Conservation (phyloP, 2,113 vertebrate genomes). For the Entomyzon cyanotis region DNA sequence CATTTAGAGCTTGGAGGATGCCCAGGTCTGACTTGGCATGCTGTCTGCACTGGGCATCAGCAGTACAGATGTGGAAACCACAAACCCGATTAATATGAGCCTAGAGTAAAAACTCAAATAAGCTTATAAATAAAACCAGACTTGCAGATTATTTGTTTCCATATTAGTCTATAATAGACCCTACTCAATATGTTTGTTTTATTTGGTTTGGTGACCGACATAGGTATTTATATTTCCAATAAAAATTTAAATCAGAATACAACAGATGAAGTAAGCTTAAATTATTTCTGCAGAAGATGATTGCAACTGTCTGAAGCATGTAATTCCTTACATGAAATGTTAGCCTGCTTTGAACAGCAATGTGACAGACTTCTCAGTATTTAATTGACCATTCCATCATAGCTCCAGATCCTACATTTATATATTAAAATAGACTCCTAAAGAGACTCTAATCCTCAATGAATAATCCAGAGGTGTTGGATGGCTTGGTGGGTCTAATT, state of each 20-base stretch:
- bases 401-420: neutral
- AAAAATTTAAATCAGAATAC: constrained; percentile 63
- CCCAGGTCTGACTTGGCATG: constrained; percentile 58
- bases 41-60: constrained; percentile 61
- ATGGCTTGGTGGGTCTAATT: neutral
- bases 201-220: constrained; percentile 64
- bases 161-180: constrained; percentile 66
- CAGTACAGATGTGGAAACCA: constrained; percentile 69
- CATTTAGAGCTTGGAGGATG: constrained; percentile 60
- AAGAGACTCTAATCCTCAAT: neutral
- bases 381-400: constrained; percentile 10
- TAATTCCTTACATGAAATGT: constrained; percentile 54
- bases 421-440: constrained; percentile 11
- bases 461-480: neutral
- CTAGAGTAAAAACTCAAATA: constrained; percentile 64
- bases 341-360: constrained; percentile 40
- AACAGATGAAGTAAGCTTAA: constrained; percentile 40
- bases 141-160: constrained; percentile 65
- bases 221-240: constrained; percentile 67
- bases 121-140: constrained; percentile 70
- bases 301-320: constrained; percentile 52
- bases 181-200: constrained; percentile 70
- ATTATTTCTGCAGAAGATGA: constrained; percentile 59
- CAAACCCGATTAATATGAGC: constrained; percentile 63
- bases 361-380: constrained; percentile 2